phyloP scores from a whole-genome alignment of 2,888 invertebrate species.

The Xanthostigma xanthostigma region DNA sequence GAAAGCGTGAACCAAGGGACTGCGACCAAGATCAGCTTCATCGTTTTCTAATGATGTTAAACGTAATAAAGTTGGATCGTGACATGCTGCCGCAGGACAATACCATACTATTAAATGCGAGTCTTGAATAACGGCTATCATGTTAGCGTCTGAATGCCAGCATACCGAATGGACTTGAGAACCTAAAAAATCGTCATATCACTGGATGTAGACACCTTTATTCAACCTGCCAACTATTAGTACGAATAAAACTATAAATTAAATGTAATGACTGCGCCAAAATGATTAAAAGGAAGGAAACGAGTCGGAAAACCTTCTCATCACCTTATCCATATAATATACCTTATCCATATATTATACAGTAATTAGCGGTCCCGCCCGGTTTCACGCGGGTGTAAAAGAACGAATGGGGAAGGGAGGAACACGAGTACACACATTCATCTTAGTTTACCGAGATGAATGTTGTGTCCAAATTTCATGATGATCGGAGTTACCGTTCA shows the following conservation, averaged over 20 bases:
- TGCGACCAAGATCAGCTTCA: slow-evolving; percentile 66
- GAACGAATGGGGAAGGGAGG: too few species aligned
- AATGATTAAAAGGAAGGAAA: slow-evolving; percentile 17
- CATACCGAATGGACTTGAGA: slow-evolving; percentile 36
- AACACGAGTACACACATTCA: too few species aligned
- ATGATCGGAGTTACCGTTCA: too few species aligned
- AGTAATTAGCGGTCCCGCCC: too few species aligned
- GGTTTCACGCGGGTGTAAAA: too few species aligned
- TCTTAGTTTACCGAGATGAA: too few species aligned
- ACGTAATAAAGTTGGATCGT: slow-evolving; percentile 53
- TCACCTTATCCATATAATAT: neutral
- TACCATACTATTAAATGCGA: slow-evolving; percentile 69
- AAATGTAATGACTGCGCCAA: slow-evolving; percentile 17
- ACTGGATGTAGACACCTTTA: neutral
- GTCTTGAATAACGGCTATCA: slow-evolving; percentile 65
- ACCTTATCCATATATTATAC: too few species aligned
- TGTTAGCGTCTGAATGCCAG: slow-evolving; percentile 66
- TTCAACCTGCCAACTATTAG: neutral
- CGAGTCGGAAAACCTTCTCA: slow-evolving; percentile 13
- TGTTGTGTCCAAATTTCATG: too few species aligned
- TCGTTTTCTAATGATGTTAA: slow-evolving; percentile 39
- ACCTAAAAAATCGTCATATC: slow-evolving; percentile 25
- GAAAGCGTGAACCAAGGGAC: slow-evolving; percentile 66
- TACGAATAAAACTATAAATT: neutral
- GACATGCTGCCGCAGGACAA: slow-evolving; percentile 56